Evolutionary conservation across 2,797 vertebrate species (phyloP), one percentile per base, ranked within the genome.

Genomic region (Phataginus tetradactyla): DNA sequence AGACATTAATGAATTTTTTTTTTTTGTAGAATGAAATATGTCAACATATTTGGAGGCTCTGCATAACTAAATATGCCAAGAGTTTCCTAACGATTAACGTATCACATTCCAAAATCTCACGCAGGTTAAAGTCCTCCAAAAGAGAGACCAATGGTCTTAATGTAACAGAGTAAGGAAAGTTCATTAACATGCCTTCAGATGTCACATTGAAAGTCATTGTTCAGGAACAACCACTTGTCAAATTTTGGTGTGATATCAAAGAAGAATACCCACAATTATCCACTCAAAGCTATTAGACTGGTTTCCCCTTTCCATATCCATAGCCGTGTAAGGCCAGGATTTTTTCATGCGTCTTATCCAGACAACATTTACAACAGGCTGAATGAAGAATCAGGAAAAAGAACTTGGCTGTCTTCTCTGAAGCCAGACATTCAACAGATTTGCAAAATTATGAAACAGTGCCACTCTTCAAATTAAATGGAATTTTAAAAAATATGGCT

Each of bases 41-140:
- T 83, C 80, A 23, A 18, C 75, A 39, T 45, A 45, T 53, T 51
- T 45, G 20, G 42, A 64, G 49, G 51, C 34, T 25, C 66, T 81
- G 3, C 39, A 0, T 25, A 66, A 51, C 42, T 79, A 78, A 3
- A 3, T 1, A 25, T 49, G 15, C 78, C 12, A 23, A 14, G 25
- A 3, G 4, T 21, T 79, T 80, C 59, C 72, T 25, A 4, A 14
- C 1, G 42, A 79, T 12, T 23, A 45, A 25, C 37, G 12, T 4
- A 4, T 5, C 21, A 23, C 1, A 8, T 15, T 29, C 49, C n/a
- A 37, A 49, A 39, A 7, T 51, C 74, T 4, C 0, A 1, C n/a
- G 1, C 37, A 7, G 32, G 78, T 12, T 1, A 80, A 75, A 20
- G 66, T 49, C 66, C n/a, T 14, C 18, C 34, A 17, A 23, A 45